These are phyloP conservation scores for Mylabris sibirica DNA, from an alignment of 2,888 invertebrate species.

Conservation along the genomic window DNA sequence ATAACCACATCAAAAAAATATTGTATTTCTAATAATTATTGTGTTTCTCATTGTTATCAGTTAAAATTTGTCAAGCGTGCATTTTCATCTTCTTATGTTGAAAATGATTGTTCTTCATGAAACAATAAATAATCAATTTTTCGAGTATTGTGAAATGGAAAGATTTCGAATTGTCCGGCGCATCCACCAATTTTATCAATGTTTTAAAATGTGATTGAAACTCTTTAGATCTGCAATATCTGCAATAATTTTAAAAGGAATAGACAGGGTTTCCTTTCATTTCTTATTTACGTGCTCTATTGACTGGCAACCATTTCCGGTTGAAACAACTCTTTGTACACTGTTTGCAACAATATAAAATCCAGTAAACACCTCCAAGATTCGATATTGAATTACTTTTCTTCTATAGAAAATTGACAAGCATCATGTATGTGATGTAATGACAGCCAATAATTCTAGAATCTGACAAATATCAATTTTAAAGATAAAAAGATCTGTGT, in stretches of 20 bases:
- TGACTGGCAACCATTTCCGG: not conserved
- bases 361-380: not conserved
- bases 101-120: not conserved
- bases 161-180: no score
- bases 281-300: not conserved
- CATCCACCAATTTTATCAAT: no score
- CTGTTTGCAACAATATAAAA: not conserved
- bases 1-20: not conserved
- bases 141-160: no score
- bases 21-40: not conserved
- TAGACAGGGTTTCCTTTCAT: not conserved
- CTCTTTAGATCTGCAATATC: not conserved
- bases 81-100: conserved; percentile 1
- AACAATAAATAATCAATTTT: not conserved
- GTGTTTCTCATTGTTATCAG: not conserved
- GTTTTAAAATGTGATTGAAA: not conserved
- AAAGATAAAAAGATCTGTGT: not conserved
- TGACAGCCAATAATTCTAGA: not conserved
- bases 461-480: not conserved
- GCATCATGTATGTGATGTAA: not conserved
- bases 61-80: not conserved
- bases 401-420: not conserved
- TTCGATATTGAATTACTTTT: not conserved
- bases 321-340: not conserved
- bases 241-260: not conserved